These are phyloP conservation scores for Danio tinwini DNA, from an alignment of 2,797 vertebrate genomes.

Conservation along the genomic window DNA sequence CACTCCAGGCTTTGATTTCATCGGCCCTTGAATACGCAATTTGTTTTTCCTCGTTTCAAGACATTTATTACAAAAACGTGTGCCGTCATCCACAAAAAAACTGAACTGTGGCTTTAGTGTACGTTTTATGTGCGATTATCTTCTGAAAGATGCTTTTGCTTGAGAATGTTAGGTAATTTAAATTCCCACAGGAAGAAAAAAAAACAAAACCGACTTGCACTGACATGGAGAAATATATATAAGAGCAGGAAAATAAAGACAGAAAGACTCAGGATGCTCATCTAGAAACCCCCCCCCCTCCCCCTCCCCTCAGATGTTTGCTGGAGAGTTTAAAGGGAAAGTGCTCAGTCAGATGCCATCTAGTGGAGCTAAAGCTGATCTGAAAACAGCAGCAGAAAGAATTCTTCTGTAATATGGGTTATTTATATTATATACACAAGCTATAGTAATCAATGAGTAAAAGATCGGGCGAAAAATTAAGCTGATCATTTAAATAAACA, in stretches of 20 bases:
- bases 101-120: neutral
- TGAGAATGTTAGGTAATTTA: neutral
- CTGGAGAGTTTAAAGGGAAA: neutral
- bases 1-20: no score
- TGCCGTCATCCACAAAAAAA: neutral
- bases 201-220: neutral
- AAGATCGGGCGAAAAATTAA: neutral
- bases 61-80: no score
- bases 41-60: no score
- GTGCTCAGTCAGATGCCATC: slow-evolving; percentile 1
- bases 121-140: neutral
- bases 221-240: neutral
- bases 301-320: no score
- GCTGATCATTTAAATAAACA: neutral
- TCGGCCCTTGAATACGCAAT: no score
- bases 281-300: neutral
- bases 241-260: neutral
- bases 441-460: neutral
- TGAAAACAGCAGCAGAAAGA: neutral
- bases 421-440: neutral
- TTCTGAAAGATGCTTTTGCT: neutral
- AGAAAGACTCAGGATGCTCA: neutral
- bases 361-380: neutral
- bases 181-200: neutral
- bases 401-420: no score